Base-by-base conservation (phyloP, 1,140 invertebrate genomes). In the Aphaenogaster rudis region DNA sequence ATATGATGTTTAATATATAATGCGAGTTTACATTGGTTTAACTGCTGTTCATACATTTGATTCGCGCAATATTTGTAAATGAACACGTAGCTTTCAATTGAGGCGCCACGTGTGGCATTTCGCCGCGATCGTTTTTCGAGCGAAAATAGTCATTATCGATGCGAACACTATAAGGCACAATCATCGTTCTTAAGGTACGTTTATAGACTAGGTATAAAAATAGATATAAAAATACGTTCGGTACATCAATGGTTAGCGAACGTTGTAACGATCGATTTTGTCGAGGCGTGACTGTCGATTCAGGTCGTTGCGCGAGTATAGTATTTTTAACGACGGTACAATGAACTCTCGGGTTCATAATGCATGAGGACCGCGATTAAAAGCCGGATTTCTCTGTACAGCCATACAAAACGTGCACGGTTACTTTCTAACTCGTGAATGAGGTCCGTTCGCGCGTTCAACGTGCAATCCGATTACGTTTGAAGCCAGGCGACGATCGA, bases 261-360 rank as follows among this genome's bases (percentile, higher is more conserved):
- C 80, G 80, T 33, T 54, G 17, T 36, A 74, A 39, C 57, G 69
- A 84, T 84, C 69, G 80, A 76, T 28, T 69, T n/a, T 74, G 57
- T 48, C 69, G 69, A 82, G 67, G 52, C 54, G 80, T 76, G 69
- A 84, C 72, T 59, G 42, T 50, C 69, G 45, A 84, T 84, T 36
- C 69, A 84, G 80, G 80, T 84, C 80, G 71, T 76, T 76, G 80
- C 80, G 36, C 69, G 69, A 61, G 69, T 52, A 61, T 61, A 76
- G 69, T 84, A 84, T 84, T 84, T 84, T 84, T 84, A 84, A 84
- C 80, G 54, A 74, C 54, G 69, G 69, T 74, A 84, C 80, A 57
- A 84, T 84, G 80, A 84, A 84, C 80, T 61, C 45, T 76, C 17
- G 42, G 13, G 42, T 63, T 61, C 17, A 76, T 81, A 72, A 72